Evolutionary conservation across 2,113 vertebrate species (phyloP), one percentile per base, ranked within the genome.

Genomic region (Corythornis madagascariensis): DNA sequence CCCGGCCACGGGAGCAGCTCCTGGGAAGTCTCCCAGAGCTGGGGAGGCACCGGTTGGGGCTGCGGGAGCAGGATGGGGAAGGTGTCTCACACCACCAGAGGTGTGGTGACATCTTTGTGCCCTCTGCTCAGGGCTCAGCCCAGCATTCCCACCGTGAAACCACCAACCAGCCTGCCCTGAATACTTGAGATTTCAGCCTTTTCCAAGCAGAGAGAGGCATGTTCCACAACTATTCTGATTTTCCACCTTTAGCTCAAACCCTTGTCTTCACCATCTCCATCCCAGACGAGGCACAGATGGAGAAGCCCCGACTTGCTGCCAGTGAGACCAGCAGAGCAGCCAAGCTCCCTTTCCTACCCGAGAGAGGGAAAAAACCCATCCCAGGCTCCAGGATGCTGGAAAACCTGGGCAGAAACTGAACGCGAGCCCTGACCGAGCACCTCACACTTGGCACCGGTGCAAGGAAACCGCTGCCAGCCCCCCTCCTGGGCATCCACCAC

Each of bases 371-470:
- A 38, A 66, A 59, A 52, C 13, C 14, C 5, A 45, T 7, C 60
- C 2, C 56, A 7, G 3, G 14, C 40, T 72, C 33, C 75, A 48
- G 17, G 72, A 53, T 55, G 22, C 76, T 73, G 77, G 35, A 65
- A 60, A 2, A 21, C 0, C 0, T 0, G 5, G 10, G 17, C 10
- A 38, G 24, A 22, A 81, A 24, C 35, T 1, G 1, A 50, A 7
- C n/a, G 55, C 5, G 2, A 84, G 26, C 61, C 48, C 56, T 1
- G 1, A 8, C 22, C 1, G 1, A 87, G 28, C 61, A 1, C 12
- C 48, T 31, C 61, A 31, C 0, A 0, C 60, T 50, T 16, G 73
- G 52, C 43, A 38, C 21, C 0, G 3, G 17, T 3, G 4, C 26
- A 7, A 74, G n/a, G 35, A 53, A 53, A 21, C 0, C 0, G 0